Percentiles rank a stretch among this genome's conserved stretches.
Evolutionary conservation across 1,140 invertebrate species (phyloP).

Genomic region (Diachasma alloeum): DNA sequence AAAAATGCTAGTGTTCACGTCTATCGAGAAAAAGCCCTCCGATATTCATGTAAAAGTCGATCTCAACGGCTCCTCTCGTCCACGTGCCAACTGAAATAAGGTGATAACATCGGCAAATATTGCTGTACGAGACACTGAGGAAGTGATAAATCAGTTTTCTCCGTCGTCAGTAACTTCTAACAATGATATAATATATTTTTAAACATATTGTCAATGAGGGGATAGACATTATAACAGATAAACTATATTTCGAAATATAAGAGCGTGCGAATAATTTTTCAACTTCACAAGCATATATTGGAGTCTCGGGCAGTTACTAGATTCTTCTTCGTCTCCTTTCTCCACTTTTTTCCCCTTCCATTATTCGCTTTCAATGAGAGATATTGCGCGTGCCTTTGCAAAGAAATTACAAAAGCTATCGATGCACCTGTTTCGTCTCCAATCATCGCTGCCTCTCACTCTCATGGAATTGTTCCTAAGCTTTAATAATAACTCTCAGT

Average conservation of each 20-base stretch:
- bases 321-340: background rate
- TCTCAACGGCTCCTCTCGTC: background rate
- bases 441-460: background rate
- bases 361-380: background rate
- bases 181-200: slow-evolving; percentile 57
- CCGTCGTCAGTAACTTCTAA: slow-evolving; percentile 50
- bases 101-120: background rate
- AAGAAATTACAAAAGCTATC: background rate
- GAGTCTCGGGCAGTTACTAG: slow-evolving; percentile 11
- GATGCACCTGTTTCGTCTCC: background rate
- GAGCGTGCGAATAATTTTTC: slow-evolving; percentile 33
- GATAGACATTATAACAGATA: slow-evolving; percentile 60
- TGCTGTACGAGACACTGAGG: background rate
- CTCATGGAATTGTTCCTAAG: background rate
- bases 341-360: background rate
- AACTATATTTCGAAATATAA: slow-evolving; percentile 58
- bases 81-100: no score
- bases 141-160: background rate
- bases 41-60: background rate
- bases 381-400: background rate
- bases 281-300: slow-evolving; percentile 24
- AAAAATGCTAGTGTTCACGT: slow-evolving; percentile 16
- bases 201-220: slow-evolving; percentile 61
- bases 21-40: background rate
- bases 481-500: background rate